Evolutionary conservation across 2,888 invertebrate genomes (phyloP).

Genomic region (Conchocele bisecta): DNA sequence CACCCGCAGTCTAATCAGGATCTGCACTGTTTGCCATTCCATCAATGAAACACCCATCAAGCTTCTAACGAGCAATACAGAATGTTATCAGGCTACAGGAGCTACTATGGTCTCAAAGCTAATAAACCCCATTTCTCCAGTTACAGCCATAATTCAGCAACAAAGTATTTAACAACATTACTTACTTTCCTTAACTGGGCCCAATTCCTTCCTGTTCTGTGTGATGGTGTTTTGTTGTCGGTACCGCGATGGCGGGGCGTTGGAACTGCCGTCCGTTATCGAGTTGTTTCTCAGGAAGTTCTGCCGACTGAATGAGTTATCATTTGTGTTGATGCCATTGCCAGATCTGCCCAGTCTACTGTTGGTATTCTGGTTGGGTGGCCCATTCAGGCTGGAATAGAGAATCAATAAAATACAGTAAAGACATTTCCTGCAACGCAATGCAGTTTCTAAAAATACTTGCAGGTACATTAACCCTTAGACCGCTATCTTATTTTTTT

Average conservation of each 20-base stretch:
- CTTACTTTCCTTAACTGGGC: constrained; percentile 76
- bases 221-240: neutral
- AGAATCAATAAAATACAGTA: neutral
- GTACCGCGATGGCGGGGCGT: neutral
- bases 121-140: no score
- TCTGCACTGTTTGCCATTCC: no score
- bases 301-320: constrained; percentile 11
- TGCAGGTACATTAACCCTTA: no score
- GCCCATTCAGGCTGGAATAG: constrained; percentile 28
- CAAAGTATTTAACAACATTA: no score
- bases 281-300: constrained; percentile 42
- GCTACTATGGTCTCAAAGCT: no score
- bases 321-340: constrained; percentile 15
- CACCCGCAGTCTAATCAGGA: no score
- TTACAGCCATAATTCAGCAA: no score
- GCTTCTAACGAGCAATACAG: no score
- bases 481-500: no score
- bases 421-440: neutral
- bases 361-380: constrained; percentile 31
- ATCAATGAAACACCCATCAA: no score
- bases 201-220: constrained; percentile 51
- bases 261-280: constrained; percentile 11
- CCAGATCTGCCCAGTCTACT: constrained; percentile 31
- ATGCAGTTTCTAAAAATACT: neutral
- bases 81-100: no score